Evolutionary conservation across 2,888 invertebrate species (phyloP).

Genomic region (Chrysolina americana): DNA sequence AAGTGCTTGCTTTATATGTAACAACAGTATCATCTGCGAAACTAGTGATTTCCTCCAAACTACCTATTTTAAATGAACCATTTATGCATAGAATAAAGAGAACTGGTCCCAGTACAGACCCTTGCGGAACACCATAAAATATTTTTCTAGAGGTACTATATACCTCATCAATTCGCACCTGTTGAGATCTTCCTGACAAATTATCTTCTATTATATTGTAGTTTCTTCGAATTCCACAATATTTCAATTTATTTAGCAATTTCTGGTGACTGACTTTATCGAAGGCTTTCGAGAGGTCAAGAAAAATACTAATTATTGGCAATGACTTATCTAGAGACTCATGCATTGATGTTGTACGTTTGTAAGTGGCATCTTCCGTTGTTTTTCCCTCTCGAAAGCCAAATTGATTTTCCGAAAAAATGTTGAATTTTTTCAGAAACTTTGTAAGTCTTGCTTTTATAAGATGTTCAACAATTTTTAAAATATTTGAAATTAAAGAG

Average conservation of each 20-base stretch:
- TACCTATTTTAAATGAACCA: slow-evolving; percentile 3
- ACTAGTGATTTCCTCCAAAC: not conserved
- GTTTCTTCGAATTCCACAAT: not conserved
- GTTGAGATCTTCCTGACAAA: slow-evolving; percentile 7
- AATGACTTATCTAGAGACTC: no score
- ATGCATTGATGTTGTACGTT: no score
- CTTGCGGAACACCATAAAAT: not conserved
- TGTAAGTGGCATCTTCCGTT: no score
- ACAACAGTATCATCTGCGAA: slow-evolving; percentile 7
- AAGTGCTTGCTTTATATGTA: slow-evolving; percentile 17
- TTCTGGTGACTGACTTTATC: no score
- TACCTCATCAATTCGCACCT: slow-evolving; percentile 5
- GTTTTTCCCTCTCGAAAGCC: no score
- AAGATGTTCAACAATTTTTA: no score
- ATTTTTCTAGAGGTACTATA: slow-evolving; percentile 8
- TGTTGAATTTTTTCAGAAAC: no score
- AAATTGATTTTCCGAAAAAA: no score
- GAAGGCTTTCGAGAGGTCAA: no score
- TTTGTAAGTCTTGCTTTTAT: no score
- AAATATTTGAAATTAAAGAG: no score
- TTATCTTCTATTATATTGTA: slow-evolving; percentile 12
- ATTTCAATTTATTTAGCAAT: slow-evolving; percentile 15
- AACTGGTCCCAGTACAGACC: not conserved
- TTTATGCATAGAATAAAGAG: slow-evolving; percentile 2
- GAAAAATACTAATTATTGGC: no score